Conservation (phyloP, 2,888 invertebrate genomes). For the Dinocampus coccinellae region DNA sequence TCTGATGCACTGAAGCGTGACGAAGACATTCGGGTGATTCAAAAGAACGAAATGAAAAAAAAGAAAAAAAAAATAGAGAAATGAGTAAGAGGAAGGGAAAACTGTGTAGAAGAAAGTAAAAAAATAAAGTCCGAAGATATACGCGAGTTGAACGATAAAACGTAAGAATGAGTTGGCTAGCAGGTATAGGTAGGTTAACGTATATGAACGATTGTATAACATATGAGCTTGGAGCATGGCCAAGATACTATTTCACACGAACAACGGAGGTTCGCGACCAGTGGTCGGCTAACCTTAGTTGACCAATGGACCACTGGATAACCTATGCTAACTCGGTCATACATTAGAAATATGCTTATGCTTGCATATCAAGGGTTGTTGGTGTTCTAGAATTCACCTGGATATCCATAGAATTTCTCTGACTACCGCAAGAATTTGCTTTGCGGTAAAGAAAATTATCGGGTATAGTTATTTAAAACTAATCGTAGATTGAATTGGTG, state of each 20-base stretch:
- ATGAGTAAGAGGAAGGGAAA: too few species aligned
- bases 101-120: too few species aligned
- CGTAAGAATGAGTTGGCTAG: constrained; percentile 43
- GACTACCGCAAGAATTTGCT: constrained; percentile 1
- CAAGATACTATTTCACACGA: constrained; percentile 65
- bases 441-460: not conserved
- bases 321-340: constrained; percentile 61
- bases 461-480: not conserved
- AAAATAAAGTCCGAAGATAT: constrained; percentile 28
- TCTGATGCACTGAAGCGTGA: constrained; percentile 27
- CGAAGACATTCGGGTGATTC: constrained; percentile 42
- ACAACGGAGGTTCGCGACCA: constrained; percentile 53
- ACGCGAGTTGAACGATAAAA: constrained; percentile 38
- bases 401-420: constrained; percentile 10
- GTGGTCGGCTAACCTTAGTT: constrained; percentile 58
- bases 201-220: constrained; percentile 63
- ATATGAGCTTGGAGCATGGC: constrained; percentile 65
- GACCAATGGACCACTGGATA: constrained; percentile 65
- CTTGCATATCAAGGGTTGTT: constrained; percentile 40
- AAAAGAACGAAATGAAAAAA: constrained; percentile 33
- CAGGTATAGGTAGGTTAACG: constrained; percentile 60
- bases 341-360: constrained; percentile 64
- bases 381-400: constrained; percentile 24
- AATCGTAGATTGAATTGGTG: not conserved
- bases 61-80: constrained; percentile 14